phyloP scores from a whole-genome alignment of 2,888 invertebrate genomes.

The Schizotus pectinicornis region DNA sequence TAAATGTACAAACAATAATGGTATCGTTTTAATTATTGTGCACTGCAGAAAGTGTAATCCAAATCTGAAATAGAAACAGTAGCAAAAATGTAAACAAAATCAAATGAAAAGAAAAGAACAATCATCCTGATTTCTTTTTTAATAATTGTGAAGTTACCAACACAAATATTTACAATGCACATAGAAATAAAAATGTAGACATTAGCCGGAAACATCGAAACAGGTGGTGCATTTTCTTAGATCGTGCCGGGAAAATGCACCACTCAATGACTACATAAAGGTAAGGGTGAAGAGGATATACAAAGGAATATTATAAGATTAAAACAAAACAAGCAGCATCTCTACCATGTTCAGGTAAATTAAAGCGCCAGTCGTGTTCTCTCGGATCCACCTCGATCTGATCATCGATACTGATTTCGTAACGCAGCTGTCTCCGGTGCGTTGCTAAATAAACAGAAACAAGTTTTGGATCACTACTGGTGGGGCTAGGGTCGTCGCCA shows the following conservation, averaged over 20 bases:
- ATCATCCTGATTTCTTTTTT: slow-evolving; percentile 1
- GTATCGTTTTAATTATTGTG: slow-evolving; percentile 6
- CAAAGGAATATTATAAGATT: slow-evolving; percentile 35
- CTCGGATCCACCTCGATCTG: slow-evolving; percentile 62
- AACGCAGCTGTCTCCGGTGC: slow-evolving; percentile 58
- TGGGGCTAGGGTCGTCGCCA: too few species aligned
- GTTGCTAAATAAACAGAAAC: slow-evolving; percentile 47
- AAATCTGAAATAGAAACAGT: slow-evolving; percentile 25
- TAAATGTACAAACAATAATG: slow-evolving; percentile 9
- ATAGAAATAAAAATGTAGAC: slow-evolving; percentile 6
- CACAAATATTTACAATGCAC: slow-evolving; percentile 15
- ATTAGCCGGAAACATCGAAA: slow-evolving; percentile 23
- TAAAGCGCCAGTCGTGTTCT: slow-evolving; percentile 64
- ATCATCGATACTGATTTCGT: slow-evolving; percentile 63
- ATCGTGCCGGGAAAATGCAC: slow-evolving; percentile 4
- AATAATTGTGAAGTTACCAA: slow-evolving; percentile 9
- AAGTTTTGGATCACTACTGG: slow-evolving; percentile 1
- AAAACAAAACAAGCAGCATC: slow-evolving; percentile 41
- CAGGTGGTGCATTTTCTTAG: slow-evolving; percentile 13
- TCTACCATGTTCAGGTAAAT: slow-evolving; percentile 59
- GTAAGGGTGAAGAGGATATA: slow-evolving; percentile 5
- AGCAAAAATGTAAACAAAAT: slow-evolving; percentile 7
- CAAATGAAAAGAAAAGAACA: not conserved
- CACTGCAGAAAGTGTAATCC: slow-evolving; percentile 29
- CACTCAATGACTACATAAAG: slow-evolving; percentile 9